Evolutionary conservation across 2,888 invertebrate species (phyloP), one percentile per base, ranked within the genome.

Genomic region (Ornithoptera alexandrae): DNA sequence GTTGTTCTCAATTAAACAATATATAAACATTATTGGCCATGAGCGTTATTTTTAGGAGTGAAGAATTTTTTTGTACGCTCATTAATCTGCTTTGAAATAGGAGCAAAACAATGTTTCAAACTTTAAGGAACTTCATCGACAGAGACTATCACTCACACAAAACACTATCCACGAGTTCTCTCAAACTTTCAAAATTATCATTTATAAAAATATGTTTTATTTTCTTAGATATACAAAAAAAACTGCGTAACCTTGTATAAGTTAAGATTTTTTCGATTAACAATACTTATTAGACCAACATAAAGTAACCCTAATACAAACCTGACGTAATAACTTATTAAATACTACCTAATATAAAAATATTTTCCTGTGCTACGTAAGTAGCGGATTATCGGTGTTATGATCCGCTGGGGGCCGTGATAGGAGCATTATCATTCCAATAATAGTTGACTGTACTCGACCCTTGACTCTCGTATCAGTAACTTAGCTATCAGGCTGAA

Each of bases 341-440:
- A 62, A 62, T 20, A 46, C 20, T 50, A 50, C 7, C 20, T 46
- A 17, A 62, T 20, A 50, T 42, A 50, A 24, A 62, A 50, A 62
- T 15, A 62, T 24, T 58, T 58, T 20, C 58, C 24, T 24, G 7
- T n/a, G 15, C 42, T 18, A 39, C 42, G 67, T 62, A 20, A 8
- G n/a, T 67, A 22, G 12, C 17, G 62, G 42, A 65, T 69, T 69
- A 69, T 69, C 65, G 61, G 61, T 56, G 42, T 71, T 68, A 58
- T 64, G 36, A 73, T 71, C 73, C 68, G 59, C 74, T 60, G 75
- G 75, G 75, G 75, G 74, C 46, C 69, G 67, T 50, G 73, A 72
- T 75, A 74, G 24, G 59, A 15, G 30, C 53, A 30, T 70, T 36
- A 62, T 71, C 67, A 62, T 57, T 42, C 53, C 24, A 73, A 63